These are phyloP conservation scores for Scartelaos histophorus DNA, from an alignment of 2,113 vertebrate species.

Conservation along the genomic window DNA sequence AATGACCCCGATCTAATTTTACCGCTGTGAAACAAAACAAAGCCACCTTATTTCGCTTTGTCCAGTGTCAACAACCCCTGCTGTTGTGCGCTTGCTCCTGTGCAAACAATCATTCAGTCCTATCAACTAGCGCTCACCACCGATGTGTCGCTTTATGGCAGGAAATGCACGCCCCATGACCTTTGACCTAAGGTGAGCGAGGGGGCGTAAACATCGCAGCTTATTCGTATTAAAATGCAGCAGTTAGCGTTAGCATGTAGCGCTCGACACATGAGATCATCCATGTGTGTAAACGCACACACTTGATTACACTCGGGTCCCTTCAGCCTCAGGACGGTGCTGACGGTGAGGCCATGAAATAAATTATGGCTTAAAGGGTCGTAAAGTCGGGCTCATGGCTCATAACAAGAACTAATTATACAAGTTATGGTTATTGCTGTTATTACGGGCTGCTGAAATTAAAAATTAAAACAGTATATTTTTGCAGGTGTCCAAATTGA, in stretches of 20 bases:
- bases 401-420: neutral
- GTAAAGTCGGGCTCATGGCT: neutral
- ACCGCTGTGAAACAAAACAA: neutral
- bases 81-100: conserved; percentile 3
- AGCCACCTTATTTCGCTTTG: neutral
- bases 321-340: neutral
- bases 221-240: conserved; percentile 30
- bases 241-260: neutral
- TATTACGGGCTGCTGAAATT: too few species aligned
- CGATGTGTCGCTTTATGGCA: conserved; percentile 19
- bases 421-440: neutral
- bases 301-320: neutral
- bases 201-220: neutral
- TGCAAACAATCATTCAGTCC: conserved; percentile 11
- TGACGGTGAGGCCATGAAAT: neutral
- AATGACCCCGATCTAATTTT: neutral
- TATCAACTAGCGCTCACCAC: conserved; percentile 14
- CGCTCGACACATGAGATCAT: conserved; percentile 21
- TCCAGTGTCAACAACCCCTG: neutral
- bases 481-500: too few species aligned
- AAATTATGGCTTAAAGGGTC: neutral
- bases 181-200: conserved; percentile 26
- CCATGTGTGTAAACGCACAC: conserved; percentile 1
- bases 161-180: conserved; percentile 10
- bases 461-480: too few species aligned